These are phyloP conservation scores for Dipodomys ordii DNA, from an alignment of 2,113 vertebrate species.

Conservation along the genomic window DNA sequence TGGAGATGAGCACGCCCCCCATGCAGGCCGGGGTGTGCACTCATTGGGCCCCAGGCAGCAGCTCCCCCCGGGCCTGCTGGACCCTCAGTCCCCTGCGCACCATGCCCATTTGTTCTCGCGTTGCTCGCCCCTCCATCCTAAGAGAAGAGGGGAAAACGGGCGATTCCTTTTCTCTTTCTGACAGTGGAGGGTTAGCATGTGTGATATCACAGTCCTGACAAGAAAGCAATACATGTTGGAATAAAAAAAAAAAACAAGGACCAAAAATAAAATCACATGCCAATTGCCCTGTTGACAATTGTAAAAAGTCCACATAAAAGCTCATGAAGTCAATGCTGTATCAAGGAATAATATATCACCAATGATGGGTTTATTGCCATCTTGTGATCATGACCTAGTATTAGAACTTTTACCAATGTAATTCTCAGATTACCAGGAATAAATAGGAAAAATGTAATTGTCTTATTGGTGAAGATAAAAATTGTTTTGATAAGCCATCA, in stretches of 20 bases:
- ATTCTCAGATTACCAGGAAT: neutral
- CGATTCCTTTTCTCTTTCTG: no score
- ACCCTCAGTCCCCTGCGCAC: neutral
- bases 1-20: neutral
- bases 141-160: no score
- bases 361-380: no score
- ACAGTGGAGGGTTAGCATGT: no score
- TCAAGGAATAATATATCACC: no score
- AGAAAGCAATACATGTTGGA: neutral
- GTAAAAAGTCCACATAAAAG: no score
- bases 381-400: no score
- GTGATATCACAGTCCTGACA: neutral
- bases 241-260: neutral
- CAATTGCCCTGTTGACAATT: neutral
- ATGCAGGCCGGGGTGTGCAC: neutral
- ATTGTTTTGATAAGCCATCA: neutral
- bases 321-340: no score
- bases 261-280: neutral
- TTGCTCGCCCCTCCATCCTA: slow-evolving; percentile 37
- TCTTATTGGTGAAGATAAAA: neutral
- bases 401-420: no score
- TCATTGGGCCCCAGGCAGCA: neutral
- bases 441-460: neutral
- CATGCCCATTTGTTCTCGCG: neutral
- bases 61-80: neutral